Base-by-base conservation (phyloP, 1,140 invertebrate genomes). In the Dendroctonus valens region DNA sequence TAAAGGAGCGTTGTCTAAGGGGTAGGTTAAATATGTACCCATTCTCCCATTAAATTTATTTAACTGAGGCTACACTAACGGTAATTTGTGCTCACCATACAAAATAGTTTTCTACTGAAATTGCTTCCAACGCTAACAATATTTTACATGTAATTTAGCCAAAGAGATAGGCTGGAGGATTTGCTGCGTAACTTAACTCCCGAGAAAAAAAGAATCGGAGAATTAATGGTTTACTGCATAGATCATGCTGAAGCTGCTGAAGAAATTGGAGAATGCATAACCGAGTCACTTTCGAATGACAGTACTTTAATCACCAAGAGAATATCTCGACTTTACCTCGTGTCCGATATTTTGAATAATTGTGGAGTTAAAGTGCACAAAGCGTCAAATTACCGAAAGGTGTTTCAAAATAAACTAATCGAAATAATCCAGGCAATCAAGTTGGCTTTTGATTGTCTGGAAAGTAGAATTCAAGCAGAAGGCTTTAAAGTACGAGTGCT, bases 191-290 rank as follows among this genome's bases (percentile, higher is more conserved):
- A 89, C 65, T 84, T 99, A 70, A 90, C 89, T 0, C 94, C 96
- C 0, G 92, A 97, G 77, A 84, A 92, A 70, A 80, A 85, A 57
- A 91, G 89, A 79, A 87, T 98, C 64, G 95, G 91, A 11, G 95
- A 98, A 79, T 90, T 90, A 0, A 99, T 99, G 97, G 90, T 98
- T 26, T 99, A 97, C 85, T 99, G 96, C 80, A 91, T 99, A 62
- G 96, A 99, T 76, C 97, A 99, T 82, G 94, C 96, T 15, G 96
- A 98, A 80, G 93, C 95, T 52, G 93, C 93, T 14, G 92, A 96
- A 75, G 97, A 99, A 83, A 94, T 99, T 62, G 91, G 94, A 52
- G 91, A 95, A 69, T 96, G 93, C 77, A 89, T 99, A 65, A 83
- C 85, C 6, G 92, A 96, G 76, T 89, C 92, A 0, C 79, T 98